phyloP scores from a whole-genome alignment of 1,140 invertebrate genomes.

The Scaptomyza graminum region DNA sequence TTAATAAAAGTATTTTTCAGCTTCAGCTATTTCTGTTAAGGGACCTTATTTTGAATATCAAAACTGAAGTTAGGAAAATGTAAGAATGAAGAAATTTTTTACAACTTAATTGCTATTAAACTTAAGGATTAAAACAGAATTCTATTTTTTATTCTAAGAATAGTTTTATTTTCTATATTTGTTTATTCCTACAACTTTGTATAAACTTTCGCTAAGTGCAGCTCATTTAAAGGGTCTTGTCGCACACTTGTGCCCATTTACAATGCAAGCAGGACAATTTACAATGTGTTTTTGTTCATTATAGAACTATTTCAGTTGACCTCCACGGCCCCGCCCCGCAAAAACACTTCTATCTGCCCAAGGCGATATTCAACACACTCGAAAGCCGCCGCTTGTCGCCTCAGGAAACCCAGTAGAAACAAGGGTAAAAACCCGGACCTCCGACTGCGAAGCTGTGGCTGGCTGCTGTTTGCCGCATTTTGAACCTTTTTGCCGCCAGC shows the following conservation, averaged over 20 bases:
- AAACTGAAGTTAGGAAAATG: too few species aligned
- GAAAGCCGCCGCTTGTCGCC: slow-evolving; percentile 66
- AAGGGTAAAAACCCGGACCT: slow-evolving; percentile 55
- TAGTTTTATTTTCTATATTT: too few species aligned
- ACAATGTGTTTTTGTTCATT: slow-evolving; percentile 82
- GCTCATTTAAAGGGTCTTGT: slow-evolving; percentile 9
- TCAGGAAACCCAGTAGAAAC: slow-evolving; percentile 52
- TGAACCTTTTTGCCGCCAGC: slow-evolving; percentile 58
- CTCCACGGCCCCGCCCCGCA: slow-evolving; percentile 51
- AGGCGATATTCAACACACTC: slow-evolving; percentile 70
- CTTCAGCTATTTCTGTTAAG: too few species aligned
- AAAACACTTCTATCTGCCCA: slow-evolving; percentile 41
- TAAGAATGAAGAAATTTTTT: too few species aligned
- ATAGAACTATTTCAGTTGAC: slow-evolving; percentile 78
- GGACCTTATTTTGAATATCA: too few species aligned
- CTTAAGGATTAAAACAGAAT: too few species aligned
- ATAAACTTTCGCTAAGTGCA: slow-evolving; percentile 45
- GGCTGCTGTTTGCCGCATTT: slow-evolving; percentile 52
- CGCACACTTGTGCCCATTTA: slow-evolving; percentile 72
- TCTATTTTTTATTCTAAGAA: too few species aligned
- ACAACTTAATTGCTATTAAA: too few species aligned
- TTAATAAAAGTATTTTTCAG: background rate
- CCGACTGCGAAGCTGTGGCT: slow-evolving; percentile 68
- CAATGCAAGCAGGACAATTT: slow-evolving; percentile 75
- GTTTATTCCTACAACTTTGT: background rate